Conservation (phyloP, 35 echinoderm and acorn worm species). For the Strongylocentrotus purpuratus region DNA sequence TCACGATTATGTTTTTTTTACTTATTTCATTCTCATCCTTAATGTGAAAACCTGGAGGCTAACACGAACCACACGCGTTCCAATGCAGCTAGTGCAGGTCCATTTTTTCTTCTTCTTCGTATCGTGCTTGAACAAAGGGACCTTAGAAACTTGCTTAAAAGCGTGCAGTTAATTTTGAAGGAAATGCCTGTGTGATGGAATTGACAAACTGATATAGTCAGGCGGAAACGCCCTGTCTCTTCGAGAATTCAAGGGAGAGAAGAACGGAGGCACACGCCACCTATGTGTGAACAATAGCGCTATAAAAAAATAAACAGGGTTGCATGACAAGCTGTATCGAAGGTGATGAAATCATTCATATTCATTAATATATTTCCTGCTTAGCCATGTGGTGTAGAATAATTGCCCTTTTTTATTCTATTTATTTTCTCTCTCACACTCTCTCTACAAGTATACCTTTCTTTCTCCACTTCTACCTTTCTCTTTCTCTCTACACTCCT, state of each 20-base stretch:
- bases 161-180: no score
- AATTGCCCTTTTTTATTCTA: no score
- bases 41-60: neutral
- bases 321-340: neutral
- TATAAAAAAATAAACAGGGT: neutral
- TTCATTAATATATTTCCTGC: neutral
- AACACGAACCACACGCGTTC: neutral
- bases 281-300: neutral
- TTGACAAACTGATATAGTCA: neutral
- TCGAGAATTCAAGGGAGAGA: neutral
- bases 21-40: no score
- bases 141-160: no score
- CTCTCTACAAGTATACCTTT: no score
- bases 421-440: no score
- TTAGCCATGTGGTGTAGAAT: neutral
- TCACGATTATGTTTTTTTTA: neutral
- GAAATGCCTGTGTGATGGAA: neutral
- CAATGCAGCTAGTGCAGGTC: neutral
- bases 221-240: neutral
- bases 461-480: neutral
- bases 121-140: neutral
- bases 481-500: neutral
- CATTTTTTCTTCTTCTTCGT: no score
- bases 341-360: neutral
- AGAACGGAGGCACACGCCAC: neutral